Evolutionary conservation across 2,797 vertebrate genomes (phyloP).

Genomic region (Mallotus villosus): DNA sequence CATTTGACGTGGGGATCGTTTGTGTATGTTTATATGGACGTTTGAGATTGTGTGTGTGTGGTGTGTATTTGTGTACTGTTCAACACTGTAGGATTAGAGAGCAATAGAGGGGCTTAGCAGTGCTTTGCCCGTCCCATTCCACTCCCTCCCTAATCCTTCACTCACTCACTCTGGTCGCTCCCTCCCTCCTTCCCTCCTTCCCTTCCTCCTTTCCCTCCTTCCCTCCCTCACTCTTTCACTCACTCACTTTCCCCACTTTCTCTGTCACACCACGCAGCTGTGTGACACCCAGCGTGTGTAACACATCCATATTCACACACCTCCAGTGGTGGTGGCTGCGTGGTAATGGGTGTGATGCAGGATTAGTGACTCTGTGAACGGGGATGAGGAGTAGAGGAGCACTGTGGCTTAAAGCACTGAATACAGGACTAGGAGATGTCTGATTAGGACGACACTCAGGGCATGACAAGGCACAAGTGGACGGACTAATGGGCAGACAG

Average conservation of each 20-base stretch:
- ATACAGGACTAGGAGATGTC: constrained; percentile 33
- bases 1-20: constrained; percentile 36
- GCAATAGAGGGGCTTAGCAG: constrained; percentile 71
- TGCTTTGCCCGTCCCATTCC: constrained; percentile 70
- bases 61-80: constrained; percentile 51
- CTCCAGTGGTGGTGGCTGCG: constrained; percentile 34
- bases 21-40: not conserved
- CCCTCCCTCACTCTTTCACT: too few relatives aligned
- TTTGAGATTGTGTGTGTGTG: constrained; percentile 1
- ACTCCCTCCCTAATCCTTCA: constrained; percentile 66
- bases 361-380: constrained; percentile 75
- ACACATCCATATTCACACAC: not conserved
- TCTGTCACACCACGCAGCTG: not conserved
- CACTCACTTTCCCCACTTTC: not conserved
- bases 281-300: too few relatives aligned
- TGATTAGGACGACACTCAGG: not conserved
- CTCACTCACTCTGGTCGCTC: constrained; percentile 24
- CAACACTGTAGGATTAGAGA: constrained; percentile 62
- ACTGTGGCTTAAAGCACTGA: constrained; percentile 46
- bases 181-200: constrained; percentile 15
- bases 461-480: not conserved
- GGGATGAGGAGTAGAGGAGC: constrained; percentile 51
- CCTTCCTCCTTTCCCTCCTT: not conserved
- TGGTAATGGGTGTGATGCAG: constrained; percentile 50
- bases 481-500: not conserved